A percentile compares a stretch with the other conserved stretches of the same genome.
Conservation (phyloP, 2,888 invertebrate genomes). For the Ophion ventricosus region DNA sequence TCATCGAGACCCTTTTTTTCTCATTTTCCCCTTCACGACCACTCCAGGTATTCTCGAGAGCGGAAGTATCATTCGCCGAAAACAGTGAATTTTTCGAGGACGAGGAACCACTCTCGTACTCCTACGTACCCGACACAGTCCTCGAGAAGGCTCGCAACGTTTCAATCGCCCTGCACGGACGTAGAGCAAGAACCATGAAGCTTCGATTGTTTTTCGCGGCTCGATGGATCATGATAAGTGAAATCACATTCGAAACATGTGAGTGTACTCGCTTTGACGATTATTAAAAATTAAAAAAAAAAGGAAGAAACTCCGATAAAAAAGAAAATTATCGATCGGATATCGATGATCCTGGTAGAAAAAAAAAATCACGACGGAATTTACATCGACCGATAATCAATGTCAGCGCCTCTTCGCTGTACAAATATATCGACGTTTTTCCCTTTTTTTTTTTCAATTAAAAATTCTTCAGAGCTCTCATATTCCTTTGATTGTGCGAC, state of each 20-base stretch:
- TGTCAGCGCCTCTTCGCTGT: no score
- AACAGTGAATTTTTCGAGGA: slow-evolving; percentile 72
- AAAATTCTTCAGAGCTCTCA: slow-evolving; percentile 15
- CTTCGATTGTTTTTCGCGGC: slow-evolving; percentile 87
- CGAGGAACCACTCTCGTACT: slow-evolving; percentile 81
- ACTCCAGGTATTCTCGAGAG: slow-evolving; percentile 87
- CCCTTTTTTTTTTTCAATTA: slow-evolving; percentile 12
- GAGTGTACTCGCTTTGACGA: slow-evolving; percentile 71
- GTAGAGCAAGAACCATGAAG: slow-evolving; percentile 87
- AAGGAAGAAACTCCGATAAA: neutral
- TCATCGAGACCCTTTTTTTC: slow-evolving; percentile 1
- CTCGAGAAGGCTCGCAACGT: slow-evolving; percentile 89
- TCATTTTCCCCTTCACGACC: neutral
- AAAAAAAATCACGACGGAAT: no score
- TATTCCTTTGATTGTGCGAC: slow-evolving; percentile 1
- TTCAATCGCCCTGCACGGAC: slow-evolving; percentile 86
- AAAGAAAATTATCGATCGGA: neutral
- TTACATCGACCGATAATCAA: no score
- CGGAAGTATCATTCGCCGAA: slow-evolving; percentile 86
- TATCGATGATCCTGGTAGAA: no score
- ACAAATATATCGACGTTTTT: slow-evolving; percentile 3
- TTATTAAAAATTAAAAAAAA: slow-evolving; percentile 41
- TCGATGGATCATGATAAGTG: slow-evolving; percentile 90
- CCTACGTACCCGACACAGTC: slow-evolving; percentile 86
- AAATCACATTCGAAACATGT: slow-evolving; percentile 87